Evolutionary conservation across 2,888 invertebrate species (phyloP).

Genomic region (Bellardia bayeri): DNA sequence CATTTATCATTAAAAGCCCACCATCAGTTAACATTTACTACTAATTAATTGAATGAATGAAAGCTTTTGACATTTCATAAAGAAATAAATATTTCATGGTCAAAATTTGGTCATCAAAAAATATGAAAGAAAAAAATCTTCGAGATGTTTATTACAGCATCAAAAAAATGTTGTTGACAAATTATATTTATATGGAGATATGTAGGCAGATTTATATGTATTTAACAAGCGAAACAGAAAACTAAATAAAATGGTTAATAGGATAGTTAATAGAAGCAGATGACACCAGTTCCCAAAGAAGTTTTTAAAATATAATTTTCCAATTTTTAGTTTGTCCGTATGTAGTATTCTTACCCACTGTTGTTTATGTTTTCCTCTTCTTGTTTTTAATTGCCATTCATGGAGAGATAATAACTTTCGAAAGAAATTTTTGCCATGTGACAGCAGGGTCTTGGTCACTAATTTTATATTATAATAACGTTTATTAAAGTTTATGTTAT

Average conservation of each 20-base stretch:
- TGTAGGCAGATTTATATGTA: constrained; percentile 6
- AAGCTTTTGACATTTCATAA: constrained; percentile 61
- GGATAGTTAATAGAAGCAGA: constrained; percentile 24
- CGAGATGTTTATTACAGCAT: constrained; percentile 68
- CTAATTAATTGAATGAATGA: constrained; percentile 59
- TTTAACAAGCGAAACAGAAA: constrained; percentile 45
- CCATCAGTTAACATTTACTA: constrained; percentile 45
- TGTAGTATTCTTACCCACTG: too few species aligned
- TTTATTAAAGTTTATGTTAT: too few species aligned
- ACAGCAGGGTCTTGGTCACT: too few species aligned
- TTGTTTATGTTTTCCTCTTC: too few species aligned
- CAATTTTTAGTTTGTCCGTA: too few species aligned
- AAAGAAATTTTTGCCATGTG: too few species aligned
- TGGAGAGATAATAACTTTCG: too few species aligned
- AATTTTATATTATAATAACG: too few species aligned
- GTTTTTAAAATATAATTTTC: too few species aligned
- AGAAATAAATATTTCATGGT: constrained; percentile 71
- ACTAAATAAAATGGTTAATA: constrained; percentile 47
- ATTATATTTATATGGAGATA: not conserved
- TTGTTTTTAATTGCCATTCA: too few species aligned
- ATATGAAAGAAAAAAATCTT: constrained; percentile 15
- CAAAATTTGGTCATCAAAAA: constrained; percentile 70
- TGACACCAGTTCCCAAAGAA: constrained; percentile 38
- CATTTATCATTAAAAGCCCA: constrained; percentile 34
- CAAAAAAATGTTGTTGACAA: constrained; percentile 67